Evolutionary conservation across 2,113 vertebrate species (phyloP).

Genomic region (Sylvia atricapilla): DNA sequence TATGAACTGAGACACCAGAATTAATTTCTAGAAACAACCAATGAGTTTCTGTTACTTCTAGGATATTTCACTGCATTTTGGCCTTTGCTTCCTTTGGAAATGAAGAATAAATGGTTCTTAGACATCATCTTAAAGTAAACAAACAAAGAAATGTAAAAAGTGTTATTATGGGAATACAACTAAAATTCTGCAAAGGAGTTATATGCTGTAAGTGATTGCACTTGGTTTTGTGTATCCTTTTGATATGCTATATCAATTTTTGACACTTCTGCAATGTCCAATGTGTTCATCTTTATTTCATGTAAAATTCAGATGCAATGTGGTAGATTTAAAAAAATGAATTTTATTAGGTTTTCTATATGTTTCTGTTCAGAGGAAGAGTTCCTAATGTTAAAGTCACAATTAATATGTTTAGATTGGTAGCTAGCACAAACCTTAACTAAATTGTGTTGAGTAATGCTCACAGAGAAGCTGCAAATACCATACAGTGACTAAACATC

Average conservation of each 20-base stretch:
- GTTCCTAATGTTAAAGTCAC: background rate
- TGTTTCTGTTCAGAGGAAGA: background rate
- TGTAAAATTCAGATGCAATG: background rate
- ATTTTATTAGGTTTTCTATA: background rate
- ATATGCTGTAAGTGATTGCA: background rate
- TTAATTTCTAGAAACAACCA: background rate
- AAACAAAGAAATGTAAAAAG: background rate
- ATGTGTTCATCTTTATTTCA: background rate
- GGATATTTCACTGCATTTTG: background rate
- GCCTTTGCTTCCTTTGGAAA: background rate
- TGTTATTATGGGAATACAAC: background rate
- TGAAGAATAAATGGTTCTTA: background rate
- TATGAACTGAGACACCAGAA: background rate
- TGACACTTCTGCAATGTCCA: background rate
- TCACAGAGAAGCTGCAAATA: background rate
- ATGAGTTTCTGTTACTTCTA: background rate
- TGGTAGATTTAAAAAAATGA: background rate
- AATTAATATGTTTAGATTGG: background rate
- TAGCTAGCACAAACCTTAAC: background rate
- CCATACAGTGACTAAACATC: background rate
- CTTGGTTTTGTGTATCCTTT: background rate
- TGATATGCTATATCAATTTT: background rate
- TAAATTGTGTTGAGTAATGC: background rate
- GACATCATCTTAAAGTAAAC: background rate
- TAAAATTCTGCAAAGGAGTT: background rate